Conservation (phyloP, 2,797 vertebrate genomes). For the Enteromius afrohamiltoni region DNA sequence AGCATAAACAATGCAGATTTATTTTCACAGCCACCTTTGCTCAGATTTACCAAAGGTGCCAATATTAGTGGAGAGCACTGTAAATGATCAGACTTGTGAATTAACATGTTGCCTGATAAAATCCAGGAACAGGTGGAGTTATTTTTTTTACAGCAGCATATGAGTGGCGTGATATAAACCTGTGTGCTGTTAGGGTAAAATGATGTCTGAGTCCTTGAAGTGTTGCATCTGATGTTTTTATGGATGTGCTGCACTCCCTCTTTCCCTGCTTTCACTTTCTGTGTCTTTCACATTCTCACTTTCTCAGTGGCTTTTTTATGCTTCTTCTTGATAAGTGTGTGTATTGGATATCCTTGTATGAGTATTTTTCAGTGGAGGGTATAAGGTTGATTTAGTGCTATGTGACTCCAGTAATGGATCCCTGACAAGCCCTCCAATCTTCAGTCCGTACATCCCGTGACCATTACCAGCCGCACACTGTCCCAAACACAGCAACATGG, state of each 20-base stretch:
- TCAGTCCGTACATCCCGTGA: conserved; percentile 54
- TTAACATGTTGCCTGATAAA: conserved; percentile 22
- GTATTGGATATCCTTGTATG: conserved; percentile 28
- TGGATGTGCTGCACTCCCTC: conserved; percentile 17
- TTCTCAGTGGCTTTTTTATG: conserved; percentile 26
- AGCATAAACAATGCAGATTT: too few relatives aligned
- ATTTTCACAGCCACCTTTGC: too few relatives aligned
- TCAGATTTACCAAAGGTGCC: too few relatives aligned
- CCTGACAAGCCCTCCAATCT: conserved; percentile 58
- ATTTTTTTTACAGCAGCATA: conserved; percentile 9
- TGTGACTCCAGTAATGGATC: conserved; percentile 70
- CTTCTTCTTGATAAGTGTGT: conserved; percentile 21
- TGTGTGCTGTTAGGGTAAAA: conserved; percentile 33
- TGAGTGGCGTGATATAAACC: conserved; percentile 40
- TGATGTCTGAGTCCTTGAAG: conserved; percentile 30
- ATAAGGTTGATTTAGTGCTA: conserved; percentile 75
- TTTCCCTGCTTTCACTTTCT: not conserved
- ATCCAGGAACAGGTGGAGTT: not conserved
- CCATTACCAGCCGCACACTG: conserved; percentile 64
- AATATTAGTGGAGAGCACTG: too few relatives aligned
- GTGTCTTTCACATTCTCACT: conserved; percentile 11
- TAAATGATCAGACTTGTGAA: not conserved
- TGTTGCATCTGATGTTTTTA: conserved; percentile 40
- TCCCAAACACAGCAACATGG: conserved; percentile 58
- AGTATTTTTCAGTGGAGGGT: conserved; percentile 68